Conservation (phyloP, 1,140 invertebrate species). For the Octopus sinensis region DNA sequence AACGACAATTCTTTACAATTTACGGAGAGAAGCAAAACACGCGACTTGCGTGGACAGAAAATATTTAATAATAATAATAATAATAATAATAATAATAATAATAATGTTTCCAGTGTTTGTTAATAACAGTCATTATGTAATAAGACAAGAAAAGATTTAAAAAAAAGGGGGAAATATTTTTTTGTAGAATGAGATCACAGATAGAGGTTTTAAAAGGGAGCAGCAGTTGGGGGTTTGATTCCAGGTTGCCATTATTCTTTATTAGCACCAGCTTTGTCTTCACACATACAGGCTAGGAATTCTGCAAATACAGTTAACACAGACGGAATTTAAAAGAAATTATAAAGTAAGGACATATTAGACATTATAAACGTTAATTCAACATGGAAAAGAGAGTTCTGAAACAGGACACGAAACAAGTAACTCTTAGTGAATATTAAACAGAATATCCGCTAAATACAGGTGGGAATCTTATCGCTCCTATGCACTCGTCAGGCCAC, state of each 20-base stretch:
- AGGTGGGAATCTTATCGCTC: background rate
- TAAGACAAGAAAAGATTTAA: too few species aligned
- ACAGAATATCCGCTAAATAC: background rate
- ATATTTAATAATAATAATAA: too few species aligned
- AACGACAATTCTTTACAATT: too few species aligned
- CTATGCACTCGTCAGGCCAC: too few species aligned
- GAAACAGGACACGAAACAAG: background rate
- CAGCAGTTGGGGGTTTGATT: background rate
- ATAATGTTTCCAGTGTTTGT: too few species aligned
- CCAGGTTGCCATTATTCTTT: background rate
- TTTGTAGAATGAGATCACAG: conserved; percentile 8
- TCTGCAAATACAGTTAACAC: conserved; percentile 19
- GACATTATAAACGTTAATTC: background rate
- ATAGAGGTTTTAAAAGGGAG: background rate
- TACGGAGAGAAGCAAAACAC: too few species aligned
- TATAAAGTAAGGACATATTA: background rate
- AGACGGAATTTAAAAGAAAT: background rate
- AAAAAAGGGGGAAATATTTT: too few species aligned
- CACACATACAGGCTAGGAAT: conserved; percentile 69
- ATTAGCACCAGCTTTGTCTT: conserved; percentile 60
- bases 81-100: too few species aligned
- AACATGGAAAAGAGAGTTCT: background rate
- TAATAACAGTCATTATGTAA: too few species aligned
- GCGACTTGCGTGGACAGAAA: too few species aligned
- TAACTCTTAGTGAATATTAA: background rate